A percentile compares a stretch with the other conserved stretches of the same genome.
Conservation (phyloP, 2,797 vertebrate species). For the Scolopax rusticola region DNA sequence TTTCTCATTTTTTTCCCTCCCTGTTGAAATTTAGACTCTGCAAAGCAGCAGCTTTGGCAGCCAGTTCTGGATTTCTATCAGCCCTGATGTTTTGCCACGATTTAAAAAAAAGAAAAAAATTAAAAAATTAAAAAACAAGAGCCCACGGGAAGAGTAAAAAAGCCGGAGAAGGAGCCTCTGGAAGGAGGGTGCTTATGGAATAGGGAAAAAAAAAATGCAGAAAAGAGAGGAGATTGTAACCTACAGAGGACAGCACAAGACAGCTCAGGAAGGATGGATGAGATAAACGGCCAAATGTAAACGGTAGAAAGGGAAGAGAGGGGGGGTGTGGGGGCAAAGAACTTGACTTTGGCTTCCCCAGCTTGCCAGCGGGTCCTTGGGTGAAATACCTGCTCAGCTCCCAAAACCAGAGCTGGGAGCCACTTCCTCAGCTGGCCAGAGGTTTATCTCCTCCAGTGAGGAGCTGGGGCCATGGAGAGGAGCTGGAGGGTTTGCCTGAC, state of each 20-base stretch:
- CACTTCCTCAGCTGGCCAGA: neutral
- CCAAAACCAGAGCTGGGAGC: neutral
- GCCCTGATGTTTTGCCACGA: neutral
- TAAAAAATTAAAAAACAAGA: neutral
- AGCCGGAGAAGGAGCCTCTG: neutral
- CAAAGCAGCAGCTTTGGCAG: neutral
- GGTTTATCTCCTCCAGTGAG: neutral
- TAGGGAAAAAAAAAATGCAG: neutral
- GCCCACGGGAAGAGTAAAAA: neutral
- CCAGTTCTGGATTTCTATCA: neutral
- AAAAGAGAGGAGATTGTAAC: neutral
- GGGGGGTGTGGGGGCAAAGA: neutral
- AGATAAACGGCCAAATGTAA: neutral
- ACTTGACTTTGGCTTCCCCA: neutral
- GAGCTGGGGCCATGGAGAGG: neutral
- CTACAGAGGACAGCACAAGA: slow-evolving; percentile 62
- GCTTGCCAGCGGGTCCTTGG: fast-evolving
- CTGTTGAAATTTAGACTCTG: neutral
- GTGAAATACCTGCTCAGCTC: neutral
- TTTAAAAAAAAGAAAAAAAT: neutral
- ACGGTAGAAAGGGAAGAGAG: fast-evolving
- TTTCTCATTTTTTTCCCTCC: fast-evolving
- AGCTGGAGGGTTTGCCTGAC: neutral
- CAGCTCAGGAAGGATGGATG: neutral
- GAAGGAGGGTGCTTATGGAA: neutral